Evolutionary conservation across 2,113 vertebrate genomes (phyloP).

Genomic region (Noturus placidus): DNA sequence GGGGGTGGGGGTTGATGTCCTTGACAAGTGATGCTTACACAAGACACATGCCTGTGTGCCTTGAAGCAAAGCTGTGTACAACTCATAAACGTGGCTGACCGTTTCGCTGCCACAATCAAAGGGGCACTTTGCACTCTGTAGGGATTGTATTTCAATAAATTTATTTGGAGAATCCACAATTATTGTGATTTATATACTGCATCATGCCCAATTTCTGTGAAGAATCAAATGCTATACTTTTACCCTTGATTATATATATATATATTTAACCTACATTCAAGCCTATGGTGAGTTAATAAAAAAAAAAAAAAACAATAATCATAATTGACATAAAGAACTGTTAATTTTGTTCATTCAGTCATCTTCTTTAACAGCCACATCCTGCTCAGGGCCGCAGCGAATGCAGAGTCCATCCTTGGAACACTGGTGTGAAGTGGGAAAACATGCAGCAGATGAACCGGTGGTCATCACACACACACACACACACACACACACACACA

Average conservation of each 20-base stretch:
- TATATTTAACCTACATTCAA: not conserved
- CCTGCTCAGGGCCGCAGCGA: not conserved
- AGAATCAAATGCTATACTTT: not conserved
- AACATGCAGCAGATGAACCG: not conserved
- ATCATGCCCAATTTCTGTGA: not conserved
- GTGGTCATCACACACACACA: not conserved
- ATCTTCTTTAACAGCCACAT: not conserved
- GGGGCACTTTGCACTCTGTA: constrained; percentile 39
- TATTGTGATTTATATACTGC: not conserved
- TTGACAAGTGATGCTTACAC: constrained; percentile 54
- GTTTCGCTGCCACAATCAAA: constrained; percentile 31
- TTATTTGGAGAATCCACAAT: not conserved
- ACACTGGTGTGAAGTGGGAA: not conserved
- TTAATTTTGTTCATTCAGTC: not conserved
- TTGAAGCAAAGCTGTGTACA: constrained; percentile 66
- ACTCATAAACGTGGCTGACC: constrained; percentile 42
- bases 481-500: not conserved
- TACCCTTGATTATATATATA: too few species aligned
- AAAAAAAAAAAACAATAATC: not conserved
- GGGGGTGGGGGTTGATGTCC: not conserved
- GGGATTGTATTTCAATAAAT: constrained; percentile 46
- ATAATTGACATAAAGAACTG: constrained; percentile 49
- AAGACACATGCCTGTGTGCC: constrained; percentile 55
- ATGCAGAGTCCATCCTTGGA: not conserved
- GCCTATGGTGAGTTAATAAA: not conserved